Base-by-base conservation (phyloP, 2,113 vertebrate species). In the Dasypus novemcinctus region DNA sequence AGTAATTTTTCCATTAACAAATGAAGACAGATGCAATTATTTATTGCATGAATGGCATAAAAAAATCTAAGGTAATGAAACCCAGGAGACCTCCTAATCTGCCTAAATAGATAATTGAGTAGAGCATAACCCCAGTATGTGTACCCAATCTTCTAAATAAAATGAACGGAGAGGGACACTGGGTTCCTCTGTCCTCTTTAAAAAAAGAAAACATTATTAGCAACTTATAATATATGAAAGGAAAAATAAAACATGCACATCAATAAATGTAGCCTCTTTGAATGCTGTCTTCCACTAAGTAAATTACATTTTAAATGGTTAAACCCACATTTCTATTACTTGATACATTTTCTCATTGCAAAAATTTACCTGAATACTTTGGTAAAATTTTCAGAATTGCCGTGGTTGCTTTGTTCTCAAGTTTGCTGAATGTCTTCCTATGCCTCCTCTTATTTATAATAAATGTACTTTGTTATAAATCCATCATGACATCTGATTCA, bases 1-100 rank as follows among this genome's bases (percentile, higher is more conserved):
- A 94, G 64, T 93, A 74, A 75, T 80, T 54, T 94, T 88, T 90
- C 10, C 61, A 93, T 88, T 94, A 94, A 38, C 10, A 90, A 90
- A 71, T 84, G 38, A 52, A 20, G 11, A 52, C 31, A 92, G 91
- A 72, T 91, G 74, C 72, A 81, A 23, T 29, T 43, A 14, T 83
- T 91, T 78, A 87, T 90, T 54, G 20, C 36, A 54, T 46, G 23
- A 94, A 87, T 75, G n/a, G 59, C 21, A 31, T 49, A 79, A 61
- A 49, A 41, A 87, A 7, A 83, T 54, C 12, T 27, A 21, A 54
- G 64, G 25, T 68, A 81, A 72, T 46, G 68, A 87, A 90, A 78
- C 4, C 10, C 36, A 46, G 59, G 6, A 8, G 14, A 80, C 15
- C 12, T 80, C 2, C 80, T 90, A 75, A 86, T 71, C 18, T 94